Evolutionary conservation across 2,113 vertebrate genomes (phyloP), one percentile per base, ranked within the genome.

Genomic region (Turnix velox): DNA sequence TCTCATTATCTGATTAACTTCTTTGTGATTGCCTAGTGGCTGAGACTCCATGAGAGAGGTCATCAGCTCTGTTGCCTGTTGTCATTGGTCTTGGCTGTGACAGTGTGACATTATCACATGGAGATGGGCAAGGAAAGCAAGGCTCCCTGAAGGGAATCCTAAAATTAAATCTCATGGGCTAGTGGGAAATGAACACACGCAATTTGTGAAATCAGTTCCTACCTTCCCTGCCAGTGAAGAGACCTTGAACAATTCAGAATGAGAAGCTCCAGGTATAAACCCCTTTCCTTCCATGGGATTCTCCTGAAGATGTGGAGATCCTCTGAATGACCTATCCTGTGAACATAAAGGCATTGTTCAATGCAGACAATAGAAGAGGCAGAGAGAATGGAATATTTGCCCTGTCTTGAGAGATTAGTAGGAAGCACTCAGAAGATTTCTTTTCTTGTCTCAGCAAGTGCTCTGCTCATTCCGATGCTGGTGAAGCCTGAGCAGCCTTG

Each of bases 1-100:
- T 68, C 66, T 69, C 40, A 71, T 89, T 92, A 84, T 73, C 52
- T 87, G 46, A 57, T 55, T 92, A 87, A 52, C 42, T 75, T 69
- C 28, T 92, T 75, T 66, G 84, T 42, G 45, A 57, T 40, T 65
- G 63, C 55, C 59, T 8, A 7, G 54, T 62, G 7, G 18, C 43
- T 45, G 59, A 23, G 35, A 43, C 72, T 77, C 59, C 31, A 8
- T 0, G 9, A 49, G 65, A 72, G 57, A 75, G 68, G 65, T 72
- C 62, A 69, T 18, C 17, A 58, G 48, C 42, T 81, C 62, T 31
- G 40, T 24, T 82, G 35, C 27, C 37, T 85, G 33, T 25, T 86
- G 72, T 35, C 48, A 46, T 13, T n/a, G 31, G 15, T 30, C 72
- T 43, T 59, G 19, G 31, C 54, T 61, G 49, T 39, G 55, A n/a